Evolutionary conservation across 2,113 vertebrate genomes (phyloP).

Genomic region (Macquaria australasica): DNA sequence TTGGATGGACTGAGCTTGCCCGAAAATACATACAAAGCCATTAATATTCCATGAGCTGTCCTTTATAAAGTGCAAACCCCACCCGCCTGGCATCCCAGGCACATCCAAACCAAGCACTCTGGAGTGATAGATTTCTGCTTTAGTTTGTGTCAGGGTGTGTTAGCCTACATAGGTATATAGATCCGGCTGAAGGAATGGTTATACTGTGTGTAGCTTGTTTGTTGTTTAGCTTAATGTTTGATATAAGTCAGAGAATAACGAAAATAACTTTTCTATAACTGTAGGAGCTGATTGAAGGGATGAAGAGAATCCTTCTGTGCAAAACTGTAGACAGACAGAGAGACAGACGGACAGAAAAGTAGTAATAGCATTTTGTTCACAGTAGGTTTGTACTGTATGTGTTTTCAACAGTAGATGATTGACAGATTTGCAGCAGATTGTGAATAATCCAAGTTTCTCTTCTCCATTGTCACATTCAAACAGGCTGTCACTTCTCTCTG

Average conservation of each 20-base stretch:
- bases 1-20: conserved; percentile 15
- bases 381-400: conserved; percentile 20
- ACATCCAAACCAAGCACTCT: conserved; percentile 2
- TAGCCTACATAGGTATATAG: background rate
- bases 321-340: conserved; percentile 1
- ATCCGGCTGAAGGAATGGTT: conserved; percentile 38
- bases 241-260: conserved; percentile 49
- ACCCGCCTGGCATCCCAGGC: background rate
- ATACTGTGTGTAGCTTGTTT: conserved; percentile 35
- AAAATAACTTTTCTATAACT: conserved; percentile 29
- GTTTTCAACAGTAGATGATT: conserved; percentile 50
- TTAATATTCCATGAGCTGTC: background rate
- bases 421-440: conserved; percentile 50
- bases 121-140: conserved; percentile 11
- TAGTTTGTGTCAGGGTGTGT: conserved; percentile 13
- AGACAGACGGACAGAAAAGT: conserved; percentile 6
- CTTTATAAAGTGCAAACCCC: conserved; percentile 39
- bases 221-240: conserved; percentile 59
- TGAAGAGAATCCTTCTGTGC: conserved; percentile 36
- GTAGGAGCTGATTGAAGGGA: conserved; percentile 27
- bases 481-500: conserved; percentile 35
- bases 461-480: conserved; percentile 47
- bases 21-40: background rate
- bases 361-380: conserved; percentile 33
- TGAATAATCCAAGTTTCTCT: conserved; percentile 25